phyloP scores from a whole-genome alignment of 2,888 invertebrate genomes.

The Ganaspis brasiliensis region DNA sequence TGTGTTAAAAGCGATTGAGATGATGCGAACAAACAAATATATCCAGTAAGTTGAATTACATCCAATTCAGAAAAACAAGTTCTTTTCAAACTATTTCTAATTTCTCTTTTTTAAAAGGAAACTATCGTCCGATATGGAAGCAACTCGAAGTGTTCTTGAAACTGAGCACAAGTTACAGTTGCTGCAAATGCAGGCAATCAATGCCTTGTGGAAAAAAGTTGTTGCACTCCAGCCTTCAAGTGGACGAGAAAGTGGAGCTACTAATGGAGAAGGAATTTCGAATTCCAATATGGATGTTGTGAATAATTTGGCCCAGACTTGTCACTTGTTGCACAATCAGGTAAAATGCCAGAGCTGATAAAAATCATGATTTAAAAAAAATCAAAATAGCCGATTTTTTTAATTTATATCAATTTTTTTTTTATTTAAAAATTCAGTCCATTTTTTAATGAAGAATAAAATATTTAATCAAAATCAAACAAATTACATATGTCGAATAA shows the following conservation, averaged over 20 bases:
- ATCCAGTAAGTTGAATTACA: constrained; percentile 85
- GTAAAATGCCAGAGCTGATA: no score
- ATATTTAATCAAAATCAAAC: no score
- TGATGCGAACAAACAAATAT: constrained; percentile 90
- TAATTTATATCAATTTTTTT: no score
- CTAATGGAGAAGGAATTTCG: constrained; percentile 69
- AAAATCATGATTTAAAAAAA: no score
- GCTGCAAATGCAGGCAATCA: constrained; percentile 94
- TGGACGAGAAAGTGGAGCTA: constrained; percentile 67
- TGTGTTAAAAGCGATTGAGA: constrained; percentile 86
- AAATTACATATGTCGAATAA: no score
- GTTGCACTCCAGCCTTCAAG: constrained; percentile 84
- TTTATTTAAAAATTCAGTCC: background rate
- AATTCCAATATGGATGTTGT: constrained; percentile 84
- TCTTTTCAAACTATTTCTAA: constrained; percentile 86
- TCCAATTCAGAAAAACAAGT: constrained; percentile 82
- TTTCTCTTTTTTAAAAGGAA: constrained; percentile 82
- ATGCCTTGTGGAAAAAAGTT: constrained; percentile 94
- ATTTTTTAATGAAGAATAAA: no score
- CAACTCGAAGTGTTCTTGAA: constrained; percentile 91
- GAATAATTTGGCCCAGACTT: constrained; percentile 89
- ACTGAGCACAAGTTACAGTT: constrained; percentile 93
- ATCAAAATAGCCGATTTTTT: no score
- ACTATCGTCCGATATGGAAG: constrained; percentile 91
- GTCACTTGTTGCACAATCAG: constrained; percentile 88